A percentile compares a stretch with the other conserved stretches of the same genome.
Evolutionary conservation across 2,888 invertebrate species (phyloP).

Genomic region (Campaea margaritaria): DNA sequence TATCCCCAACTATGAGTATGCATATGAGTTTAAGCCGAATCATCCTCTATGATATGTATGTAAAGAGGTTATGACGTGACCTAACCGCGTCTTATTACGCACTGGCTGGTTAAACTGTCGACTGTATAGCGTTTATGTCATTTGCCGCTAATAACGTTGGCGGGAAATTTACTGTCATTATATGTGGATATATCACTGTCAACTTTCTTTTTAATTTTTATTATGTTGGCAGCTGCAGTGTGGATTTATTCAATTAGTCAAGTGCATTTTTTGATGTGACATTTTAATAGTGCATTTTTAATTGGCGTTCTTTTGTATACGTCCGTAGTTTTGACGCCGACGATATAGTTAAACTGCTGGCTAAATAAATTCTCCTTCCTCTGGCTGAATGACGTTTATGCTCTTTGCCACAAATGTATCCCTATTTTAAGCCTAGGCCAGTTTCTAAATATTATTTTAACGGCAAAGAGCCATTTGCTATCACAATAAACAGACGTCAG

Average conservation of each 20-base stretch:
- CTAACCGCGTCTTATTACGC: constrained; percentile 13
- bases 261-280: too few species aligned
- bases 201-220: background rate
- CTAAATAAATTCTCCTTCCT: background rate
- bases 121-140: background rate
- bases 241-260: too few species aligned
- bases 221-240: too few species aligned
- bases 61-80: constrained; percentile 15
- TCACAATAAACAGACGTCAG: background rate
- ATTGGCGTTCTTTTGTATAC: background rate
- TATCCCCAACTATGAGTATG: constrained; percentile 26
- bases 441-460: background rate
- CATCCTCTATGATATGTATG: constrained; percentile 18
- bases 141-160: background rate
- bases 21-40: constrained; percentile 11
- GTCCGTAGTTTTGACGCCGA: background rate
- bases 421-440: background rate
- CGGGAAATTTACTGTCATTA: background rate
- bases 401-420: background rate
- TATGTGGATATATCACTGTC: background rate
- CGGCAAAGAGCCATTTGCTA: background rate
- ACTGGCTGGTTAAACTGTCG: constrained; percentile 1
- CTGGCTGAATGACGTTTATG: background rate
- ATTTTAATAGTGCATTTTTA: too few species aligned
- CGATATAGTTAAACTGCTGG: background rate